phyloP scores from a whole-genome alignment of 2,888 invertebrate genomes.

The Helleia helle region DNA sequence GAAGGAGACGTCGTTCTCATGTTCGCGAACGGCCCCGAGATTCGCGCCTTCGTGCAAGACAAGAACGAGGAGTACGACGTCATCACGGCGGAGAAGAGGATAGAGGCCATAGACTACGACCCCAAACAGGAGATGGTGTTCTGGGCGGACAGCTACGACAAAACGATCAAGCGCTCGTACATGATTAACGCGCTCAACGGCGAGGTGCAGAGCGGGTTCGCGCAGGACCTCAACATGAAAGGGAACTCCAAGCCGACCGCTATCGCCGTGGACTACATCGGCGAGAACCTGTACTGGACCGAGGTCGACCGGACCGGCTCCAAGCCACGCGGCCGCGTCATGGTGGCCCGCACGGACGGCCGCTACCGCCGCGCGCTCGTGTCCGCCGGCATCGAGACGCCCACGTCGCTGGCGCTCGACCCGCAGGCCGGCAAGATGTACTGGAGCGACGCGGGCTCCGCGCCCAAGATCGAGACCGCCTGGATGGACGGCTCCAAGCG shows the following conservation, averaged over 20 bases:
- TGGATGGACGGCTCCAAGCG: conserved; percentile 98
- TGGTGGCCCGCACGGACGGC: conserved; percentile 92
- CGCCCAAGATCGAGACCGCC: conserved; percentile 93
- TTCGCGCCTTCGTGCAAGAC: conserved; percentile 80
- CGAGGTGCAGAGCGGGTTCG: conserved; percentile 84
- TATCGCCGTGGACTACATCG: conserved; percentile 94
- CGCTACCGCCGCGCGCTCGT: conserved; percentile 88
- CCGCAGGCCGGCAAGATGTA: conserved; percentile 89
- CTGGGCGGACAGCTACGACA: conserved; percentile 96
- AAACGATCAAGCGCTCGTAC: conserved; percentile 92
- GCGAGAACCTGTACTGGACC: conserved; percentile 95
- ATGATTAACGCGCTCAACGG: conserved; percentile 87
- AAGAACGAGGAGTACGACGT: conserved; percentile 83
- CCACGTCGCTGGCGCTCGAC: conserved; percentile 91
- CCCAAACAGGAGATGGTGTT: conserved; percentile 88
- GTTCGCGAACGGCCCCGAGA: conserved; percentile 90
- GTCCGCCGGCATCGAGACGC: conserved; percentile 85
- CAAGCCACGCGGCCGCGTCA: conserved; percentile 84
- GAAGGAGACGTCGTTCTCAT: conserved; percentile 79
- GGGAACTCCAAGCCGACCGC: conserved; percentile 90
- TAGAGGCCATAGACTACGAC: conserved; percentile 94
- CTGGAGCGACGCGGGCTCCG: conserved; percentile 94
- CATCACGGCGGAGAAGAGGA: conserved; percentile 88
- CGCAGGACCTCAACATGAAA: conserved; percentile 91
- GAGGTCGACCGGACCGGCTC: conserved; percentile 85